phyloP scores from a whole-genome alignment of 2,888 invertebrate genomes.

The Deilephila elpenor region DNA sequence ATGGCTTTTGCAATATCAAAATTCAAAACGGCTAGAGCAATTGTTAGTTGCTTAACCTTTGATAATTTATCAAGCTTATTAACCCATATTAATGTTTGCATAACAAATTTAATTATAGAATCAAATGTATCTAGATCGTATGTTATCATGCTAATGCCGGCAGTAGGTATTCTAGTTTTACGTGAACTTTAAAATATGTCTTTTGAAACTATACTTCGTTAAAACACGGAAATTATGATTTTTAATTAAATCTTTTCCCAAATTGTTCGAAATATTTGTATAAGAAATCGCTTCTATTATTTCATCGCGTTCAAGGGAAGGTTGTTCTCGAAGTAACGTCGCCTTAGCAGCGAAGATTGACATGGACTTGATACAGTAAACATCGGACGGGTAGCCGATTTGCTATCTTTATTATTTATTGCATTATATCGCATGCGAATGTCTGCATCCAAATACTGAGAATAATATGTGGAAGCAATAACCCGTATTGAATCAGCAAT shows the following conservation, averaged over 20 bases:
- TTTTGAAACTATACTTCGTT: background rate
- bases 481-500: background rate
- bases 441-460: background rate
- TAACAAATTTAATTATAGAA: conserved; percentile 13
- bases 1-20: conserved; percentile 9
- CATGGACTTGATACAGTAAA: conserved; percentile 36
- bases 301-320: conserved; percentile 65
- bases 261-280: background rate
- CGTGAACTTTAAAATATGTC: background rate
- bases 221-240: background rate
- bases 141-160: background rate
- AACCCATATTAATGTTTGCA: conserved; percentile 10
- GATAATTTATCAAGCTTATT: conserved; percentile 18
- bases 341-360: conserved; percentile 49
- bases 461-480: background rate
- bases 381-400: conserved; percentile 8
- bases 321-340: conserved; percentile 47
- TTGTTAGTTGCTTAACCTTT: conserved; percentile 19
- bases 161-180: background rate
- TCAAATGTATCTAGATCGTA: conserved; percentile 1
- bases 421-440: conserved; percentile 19
- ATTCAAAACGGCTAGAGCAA: background rate
- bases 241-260: background rate
- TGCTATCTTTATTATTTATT: conserved; percentile 35
- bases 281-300: background rate